phyloP scores from a whole-genome alignment of 2,113 vertebrate species.

The Gallinago media region DNA sequence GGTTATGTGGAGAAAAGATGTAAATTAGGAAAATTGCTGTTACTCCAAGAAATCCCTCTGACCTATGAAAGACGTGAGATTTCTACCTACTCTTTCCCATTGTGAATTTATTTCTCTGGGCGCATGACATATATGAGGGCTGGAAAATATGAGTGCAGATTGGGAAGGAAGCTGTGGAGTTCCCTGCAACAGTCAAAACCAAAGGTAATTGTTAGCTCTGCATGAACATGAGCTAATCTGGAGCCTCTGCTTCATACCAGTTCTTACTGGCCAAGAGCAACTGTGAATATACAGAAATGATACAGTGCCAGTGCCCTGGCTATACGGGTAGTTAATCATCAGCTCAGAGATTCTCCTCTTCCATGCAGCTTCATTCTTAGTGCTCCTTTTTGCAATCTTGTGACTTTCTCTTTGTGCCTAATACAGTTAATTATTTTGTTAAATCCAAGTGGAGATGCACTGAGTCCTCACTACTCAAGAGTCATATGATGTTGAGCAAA shows the following conservation, averaged over 20 bases:
- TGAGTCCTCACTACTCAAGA: not conserved
- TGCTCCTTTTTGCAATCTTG: not conserved
- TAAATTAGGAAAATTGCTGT: not conserved
- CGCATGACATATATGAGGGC: not conserved
- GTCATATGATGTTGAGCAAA: constrained; percentile 45
- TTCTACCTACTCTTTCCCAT: not conserved
- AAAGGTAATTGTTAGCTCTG: constrained; percentile 25
- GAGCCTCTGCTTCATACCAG: not conserved
- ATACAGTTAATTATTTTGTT: constrained; percentile 49
- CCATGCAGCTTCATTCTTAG: not conserved
- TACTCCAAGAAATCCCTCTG: not conserved
- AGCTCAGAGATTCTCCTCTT: not conserved
- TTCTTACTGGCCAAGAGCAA: constrained; percentile 15
- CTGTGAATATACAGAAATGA: constrained; percentile 19
- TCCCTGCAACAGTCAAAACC: constrained; percentile 9
- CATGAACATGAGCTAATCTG: constrained; percentile 25
- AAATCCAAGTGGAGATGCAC: not conserved
- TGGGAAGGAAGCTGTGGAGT: not conserved
- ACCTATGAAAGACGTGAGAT: not conserved
- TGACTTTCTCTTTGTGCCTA: constrained; percentile 37
- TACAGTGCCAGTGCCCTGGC: not conserved
- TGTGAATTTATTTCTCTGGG: not conserved
- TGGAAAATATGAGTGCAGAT: not conserved
- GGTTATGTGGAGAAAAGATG: not conserved
- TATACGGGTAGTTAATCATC: not conserved